Base-by-base conservation (phyloP, 2,113 vertebrate species). In the Tapirus terrestris region DNA sequence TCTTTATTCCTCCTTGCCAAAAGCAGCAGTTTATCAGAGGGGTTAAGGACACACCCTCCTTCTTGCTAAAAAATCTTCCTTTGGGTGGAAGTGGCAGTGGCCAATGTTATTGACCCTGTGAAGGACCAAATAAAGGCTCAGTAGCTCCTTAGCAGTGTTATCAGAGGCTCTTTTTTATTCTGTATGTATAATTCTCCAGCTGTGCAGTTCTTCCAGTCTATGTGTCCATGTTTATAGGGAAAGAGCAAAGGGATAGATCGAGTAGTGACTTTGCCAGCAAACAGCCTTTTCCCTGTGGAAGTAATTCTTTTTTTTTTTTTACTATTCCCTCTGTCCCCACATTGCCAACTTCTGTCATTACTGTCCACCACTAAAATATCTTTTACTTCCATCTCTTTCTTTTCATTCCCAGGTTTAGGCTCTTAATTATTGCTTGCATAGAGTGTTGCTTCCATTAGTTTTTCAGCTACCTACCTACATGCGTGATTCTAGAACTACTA, bases 381-480 rank as follows among this genome's bases (percentile, higher is more conserved):
- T 85, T 96, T 87, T 73, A 43, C 45, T 63, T 89, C 13, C 29
- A 6, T 39, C 21, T 94, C 60, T 67, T 67, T 70, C 70, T 58
- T 75, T 68, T 23, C 14, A 36, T 86, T 82, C 29, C 21, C 39
- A 77, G 60, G 11, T 88, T 43, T 31, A 88, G 13, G 2, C 36
- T 91, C 7, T 90, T 96, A 45, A 73, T 85, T 87, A 13, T 43
- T 92, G 11, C 31, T 94, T 91, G 29, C 31, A 77, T 23, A 87
- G 45, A 61, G 39, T 84, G 17, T 72, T 72, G 84, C 1, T 91
- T 83, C 21, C 11, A 76, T 17, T 90, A 7, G 51, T 13, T 27
- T 92, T 89, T 81, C 39, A 43, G 20, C 25, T 31, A 33, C 11
- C 45, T 97, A 29, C 61, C 39, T 76, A 9, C 33, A 43, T 39